phyloP scores from a whole-genome alignment of 1,140 invertebrate species.

The Trachelipus rathkii region DNA sequence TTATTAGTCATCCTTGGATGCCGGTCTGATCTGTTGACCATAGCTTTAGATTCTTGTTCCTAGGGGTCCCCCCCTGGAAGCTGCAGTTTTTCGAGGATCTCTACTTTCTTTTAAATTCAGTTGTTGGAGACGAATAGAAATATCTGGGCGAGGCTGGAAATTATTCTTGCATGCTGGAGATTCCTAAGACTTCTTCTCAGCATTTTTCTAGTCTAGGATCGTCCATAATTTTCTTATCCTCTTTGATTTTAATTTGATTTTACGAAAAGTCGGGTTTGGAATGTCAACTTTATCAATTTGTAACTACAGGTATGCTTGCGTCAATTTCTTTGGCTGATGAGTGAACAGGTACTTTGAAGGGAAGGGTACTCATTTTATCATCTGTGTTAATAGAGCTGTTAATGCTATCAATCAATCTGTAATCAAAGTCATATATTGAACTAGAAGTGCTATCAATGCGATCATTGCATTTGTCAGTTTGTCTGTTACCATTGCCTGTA shows the following conservation, averaged over 20 bases:
- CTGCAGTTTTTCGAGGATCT: slow-evolving; percentile 30
- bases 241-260: slow-evolving; percentile 65
- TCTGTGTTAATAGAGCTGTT: slow-evolving; percentile 26
- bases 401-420: slow-evolving; percentile 54
- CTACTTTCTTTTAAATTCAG: slow-evolving; percentile 20
- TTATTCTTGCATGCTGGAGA: slow-evolving; percentile 27
- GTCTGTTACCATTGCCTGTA: slow-evolving; percentile 27
- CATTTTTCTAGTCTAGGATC: slow-evolving; percentile 36
- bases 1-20: slow-evolving; percentile 9
- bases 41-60: slow-evolving; percentile 24
- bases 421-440: slow-evolving; percentile 63
- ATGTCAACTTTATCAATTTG: slow-evolving; percentile 63
- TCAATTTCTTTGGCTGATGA: slow-evolving; percentile 78
- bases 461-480: slow-evolving; percentile 16
- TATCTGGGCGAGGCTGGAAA: slow-evolving; percentile 27
- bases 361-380: slow-evolving; percentile 61
- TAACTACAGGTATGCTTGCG: slow-evolving; percentile 66
- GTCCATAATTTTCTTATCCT: slow-evolving; percentile 60
- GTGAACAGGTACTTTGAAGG: slow-evolving; percentile 68
- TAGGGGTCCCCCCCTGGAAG: slow-evolving; percentile 31
- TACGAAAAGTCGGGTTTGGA: slow-evolving; percentile 68
- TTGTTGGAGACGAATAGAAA: slow-evolving; percentile 23
- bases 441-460: slow-evolving; percentile 29
- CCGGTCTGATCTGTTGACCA: slow-evolving; percentile 27
- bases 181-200: slow-evolving; percentile 32